These are phyloP conservation scores for Trichogramma pretiosum DNA, from an alignment of 1,140 invertebrate species.

Conservation along the genomic window DNA sequence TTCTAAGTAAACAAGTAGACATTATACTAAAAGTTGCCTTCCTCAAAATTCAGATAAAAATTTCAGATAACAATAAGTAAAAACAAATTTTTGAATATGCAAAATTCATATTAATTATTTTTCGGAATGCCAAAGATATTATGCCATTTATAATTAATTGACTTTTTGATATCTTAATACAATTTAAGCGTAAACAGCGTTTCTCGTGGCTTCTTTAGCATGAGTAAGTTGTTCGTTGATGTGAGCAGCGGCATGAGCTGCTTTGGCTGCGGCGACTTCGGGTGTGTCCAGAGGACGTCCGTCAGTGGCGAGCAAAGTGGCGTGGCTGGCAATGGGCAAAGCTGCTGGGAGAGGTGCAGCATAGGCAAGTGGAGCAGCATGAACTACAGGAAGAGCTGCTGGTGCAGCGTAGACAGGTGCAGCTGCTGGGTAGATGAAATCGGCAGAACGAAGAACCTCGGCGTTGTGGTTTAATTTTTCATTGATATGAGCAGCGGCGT, in stretches of 20 bases:
- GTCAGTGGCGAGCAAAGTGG: conserved; percentile 22
- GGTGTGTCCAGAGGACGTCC: conserved; percentile 30
- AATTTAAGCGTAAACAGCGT: neutral
- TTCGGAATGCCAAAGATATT: no score
- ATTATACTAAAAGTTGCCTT: no score
- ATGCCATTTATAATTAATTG: no score
- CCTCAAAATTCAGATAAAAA: no score
- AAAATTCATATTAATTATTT: no score
- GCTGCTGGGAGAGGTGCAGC: neutral
- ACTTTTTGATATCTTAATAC: no score
- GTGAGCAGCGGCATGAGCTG: conserved; percentile 48
- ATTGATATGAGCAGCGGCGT: conserved; percentile 45
- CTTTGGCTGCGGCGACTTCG: conserved; percentile 47
- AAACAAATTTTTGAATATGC: no score
- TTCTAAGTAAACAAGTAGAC: no score
- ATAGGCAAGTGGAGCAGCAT: neutral
- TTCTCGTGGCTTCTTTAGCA: conserved; percentile 24
- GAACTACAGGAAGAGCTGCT: neutral
- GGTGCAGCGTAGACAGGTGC: neutral
- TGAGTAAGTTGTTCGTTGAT: conserved; percentile 42
- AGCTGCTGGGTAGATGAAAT: conserved; percentile 1
- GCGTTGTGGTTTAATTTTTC: conserved; percentile 28
- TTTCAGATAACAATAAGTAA: no score
- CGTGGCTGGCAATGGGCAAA: neutral
- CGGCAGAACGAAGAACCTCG: conserved; percentile 27